Evolutionary conservation across 2,888 invertebrate species (phyloP).

Genomic region (Laothoe populi): DNA sequence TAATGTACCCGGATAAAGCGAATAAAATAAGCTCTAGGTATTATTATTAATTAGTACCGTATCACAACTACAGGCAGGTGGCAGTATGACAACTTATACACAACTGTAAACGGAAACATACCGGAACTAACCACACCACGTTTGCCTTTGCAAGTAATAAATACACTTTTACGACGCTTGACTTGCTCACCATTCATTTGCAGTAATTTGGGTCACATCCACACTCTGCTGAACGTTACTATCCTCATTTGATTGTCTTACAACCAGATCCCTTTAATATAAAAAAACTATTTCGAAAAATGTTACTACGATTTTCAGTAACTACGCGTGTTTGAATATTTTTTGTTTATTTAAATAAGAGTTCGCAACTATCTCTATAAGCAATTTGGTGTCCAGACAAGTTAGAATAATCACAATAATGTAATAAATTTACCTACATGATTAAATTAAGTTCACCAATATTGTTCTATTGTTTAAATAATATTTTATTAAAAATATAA

Average conservation of each 20-base stretch:
- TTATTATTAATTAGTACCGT: slow-evolving; percentile 10
- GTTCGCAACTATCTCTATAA: background rate
- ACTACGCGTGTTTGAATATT: background rate
- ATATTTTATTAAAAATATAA: too few species aligned
- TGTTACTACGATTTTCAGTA: background rate
- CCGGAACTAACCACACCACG: slow-evolving; percentile 10
- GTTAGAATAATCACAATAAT: too few species aligned
- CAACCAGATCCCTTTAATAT: too few species aligned
- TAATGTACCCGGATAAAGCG: background rate
- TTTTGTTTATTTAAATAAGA: background rate
- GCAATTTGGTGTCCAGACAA: too few species aligned
- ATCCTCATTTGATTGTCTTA: slow-evolving; percentile 4
- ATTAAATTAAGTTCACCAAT: too few species aligned
- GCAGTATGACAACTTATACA: background rate
- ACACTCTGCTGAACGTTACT: slow-evolving; percentile 1
- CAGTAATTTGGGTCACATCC: slow-evolving; percentile 34
- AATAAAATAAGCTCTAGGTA: background rate
- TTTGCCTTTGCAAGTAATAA: slow-evolving; percentile 21
- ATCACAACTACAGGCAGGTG: background rate
- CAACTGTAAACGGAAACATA: slow-evolving; percentile 5
- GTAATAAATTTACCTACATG: too few species aligned
- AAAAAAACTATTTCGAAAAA: too few species aligned
- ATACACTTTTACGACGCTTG: slow-evolving; percentile 22
- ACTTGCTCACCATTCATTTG: slow-evolving; percentile 31
- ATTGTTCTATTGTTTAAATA: too few species aligned